Percentiles rank a stretch among this genome's conserved stretches.
phyloP scores from a whole-genome alignment of 2,113 vertebrate genomes.

The Anser brachyrhynchus region DNA sequence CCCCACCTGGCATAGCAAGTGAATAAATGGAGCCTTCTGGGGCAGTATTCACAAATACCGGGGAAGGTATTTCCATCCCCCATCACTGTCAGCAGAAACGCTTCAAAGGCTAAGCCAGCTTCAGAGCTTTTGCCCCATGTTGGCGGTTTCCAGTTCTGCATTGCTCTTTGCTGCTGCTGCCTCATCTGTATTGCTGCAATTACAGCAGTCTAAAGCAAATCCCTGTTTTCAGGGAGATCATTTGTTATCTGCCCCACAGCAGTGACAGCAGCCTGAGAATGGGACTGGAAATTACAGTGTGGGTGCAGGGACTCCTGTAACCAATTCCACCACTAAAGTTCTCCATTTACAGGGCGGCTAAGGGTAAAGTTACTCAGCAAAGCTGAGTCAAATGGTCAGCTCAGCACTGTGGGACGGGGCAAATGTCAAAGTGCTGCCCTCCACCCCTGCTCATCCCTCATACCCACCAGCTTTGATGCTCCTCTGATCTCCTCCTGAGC shows the following conservation, averaged over 20 bases:
- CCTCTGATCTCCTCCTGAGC: neutral
- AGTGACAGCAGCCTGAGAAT: neutral
- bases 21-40: neutral
- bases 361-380: neutral
- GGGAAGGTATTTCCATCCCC: neutral
- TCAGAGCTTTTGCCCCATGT: neutral
- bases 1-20: neutral
- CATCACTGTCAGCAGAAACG: neutral
- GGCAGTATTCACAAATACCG: neutral
- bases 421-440: neutral
- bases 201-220: neutral
- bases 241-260: neutral
- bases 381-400: neutral
- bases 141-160: neutral
- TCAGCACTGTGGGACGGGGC: accelerated
- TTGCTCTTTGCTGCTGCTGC: neutral
- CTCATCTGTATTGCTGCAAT: neutral
- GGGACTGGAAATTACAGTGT: neutral
- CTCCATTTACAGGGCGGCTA: neutral
- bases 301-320: neutral
- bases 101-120: neutral
- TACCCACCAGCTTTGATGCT: neutral
- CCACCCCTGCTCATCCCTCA: neutral
- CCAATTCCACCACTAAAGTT: neutral
- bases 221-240: neutral